Evolutionary conservation across 2,888 invertebrate species (phyloP).

Genomic region (Tryphoninae sp.): DNA sequence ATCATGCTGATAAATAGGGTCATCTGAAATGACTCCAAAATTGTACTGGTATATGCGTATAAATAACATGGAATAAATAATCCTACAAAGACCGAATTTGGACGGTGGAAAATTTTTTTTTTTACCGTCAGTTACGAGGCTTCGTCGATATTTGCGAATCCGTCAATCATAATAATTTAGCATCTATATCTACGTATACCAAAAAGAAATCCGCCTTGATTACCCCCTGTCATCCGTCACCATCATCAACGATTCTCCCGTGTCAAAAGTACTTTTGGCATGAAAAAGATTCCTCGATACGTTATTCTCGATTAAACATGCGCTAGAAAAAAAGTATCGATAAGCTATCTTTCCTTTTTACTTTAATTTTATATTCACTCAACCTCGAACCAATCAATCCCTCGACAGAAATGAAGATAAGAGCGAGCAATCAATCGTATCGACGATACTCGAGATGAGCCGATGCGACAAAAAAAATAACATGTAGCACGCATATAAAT

Average conservation of each 20-base stretch:
- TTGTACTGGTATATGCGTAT: too few relatives aligned
- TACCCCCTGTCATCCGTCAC: not conserved
- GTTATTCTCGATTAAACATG: not conserved
- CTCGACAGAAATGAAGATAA: conserved; percentile 11
- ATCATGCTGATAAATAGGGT: too few relatives aligned
- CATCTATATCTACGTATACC: not conserved
- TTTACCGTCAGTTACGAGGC: too few relatives aligned
- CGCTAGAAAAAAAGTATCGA: not conserved
- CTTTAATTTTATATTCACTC: not conserved
- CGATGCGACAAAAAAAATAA: not conserved
- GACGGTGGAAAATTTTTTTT: too few relatives aligned
- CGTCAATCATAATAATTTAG: not conserved
- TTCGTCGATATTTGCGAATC: not conserved
- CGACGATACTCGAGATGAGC: not conserved
- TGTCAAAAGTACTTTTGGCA: not conserved
- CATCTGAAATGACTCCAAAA: too few relatives aligned
- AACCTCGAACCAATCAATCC: not conserved
- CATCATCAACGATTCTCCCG: not conserved
- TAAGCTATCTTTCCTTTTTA: not conserved
- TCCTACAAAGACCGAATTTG: too few relatives aligned
- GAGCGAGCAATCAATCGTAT: not conserved
- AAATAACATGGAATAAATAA: too few relatives aligned
- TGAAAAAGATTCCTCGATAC: too few relatives aligned
- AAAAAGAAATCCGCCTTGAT: not conserved
- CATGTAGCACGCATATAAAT: not conserved